A percentile compares a stretch with the other conserved stretches of the same genome.
phyloP scores from a whole-genome alignment of 2,113 vertebrate genomes.

The Zingel zingel region DNA sequence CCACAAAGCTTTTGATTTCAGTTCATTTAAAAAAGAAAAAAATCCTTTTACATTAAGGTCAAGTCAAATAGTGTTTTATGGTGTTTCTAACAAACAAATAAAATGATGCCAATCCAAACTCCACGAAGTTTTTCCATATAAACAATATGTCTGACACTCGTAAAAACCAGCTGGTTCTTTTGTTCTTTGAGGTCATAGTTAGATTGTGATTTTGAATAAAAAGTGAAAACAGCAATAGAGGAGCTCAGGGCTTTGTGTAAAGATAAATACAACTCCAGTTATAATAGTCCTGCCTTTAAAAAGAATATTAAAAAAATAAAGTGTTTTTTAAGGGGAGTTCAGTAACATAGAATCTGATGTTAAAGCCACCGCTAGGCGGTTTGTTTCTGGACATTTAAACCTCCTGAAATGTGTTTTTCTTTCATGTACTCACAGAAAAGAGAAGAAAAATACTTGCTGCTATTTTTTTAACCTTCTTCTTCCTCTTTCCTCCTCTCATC shows the following conservation, averaged over 20 bases:
- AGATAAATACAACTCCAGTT: not conserved
- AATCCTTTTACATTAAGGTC: too few relatives aligned
- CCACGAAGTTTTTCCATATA: not conserved
- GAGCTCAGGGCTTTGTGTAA: not conserved
- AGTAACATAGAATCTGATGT: not conserved
- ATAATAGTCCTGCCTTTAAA: too few relatives aligned
- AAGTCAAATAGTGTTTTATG: too few relatives aligned
- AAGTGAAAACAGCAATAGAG: not conserved
- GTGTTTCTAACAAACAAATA: not conserved
- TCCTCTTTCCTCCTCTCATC: slow-evolving; percentile 28
- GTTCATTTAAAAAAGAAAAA: too few relatives aligned
- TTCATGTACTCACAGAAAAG: not conserved
- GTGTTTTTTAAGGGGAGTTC: not conserved
- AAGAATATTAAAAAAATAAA: not conserved
- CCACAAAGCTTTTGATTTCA: too few relatives aligned
- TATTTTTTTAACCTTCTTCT: not conserved
- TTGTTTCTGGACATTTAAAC: not conserved
- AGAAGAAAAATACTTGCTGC: not conserved
- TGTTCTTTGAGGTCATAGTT: not conserved
- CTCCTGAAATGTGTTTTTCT: not conserved
- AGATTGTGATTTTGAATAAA: too few relatives aligned
- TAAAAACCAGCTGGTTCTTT: not conserved
- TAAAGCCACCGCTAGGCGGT: not conserved
- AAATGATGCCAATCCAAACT: not conserved
- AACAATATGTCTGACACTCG: not conserved